Evolutionary conservation across 2,797 vertebrate species (phyloP), one percentile per base, ranked within the genome.

Genomic region (Cottoperca gobio): DNA sequence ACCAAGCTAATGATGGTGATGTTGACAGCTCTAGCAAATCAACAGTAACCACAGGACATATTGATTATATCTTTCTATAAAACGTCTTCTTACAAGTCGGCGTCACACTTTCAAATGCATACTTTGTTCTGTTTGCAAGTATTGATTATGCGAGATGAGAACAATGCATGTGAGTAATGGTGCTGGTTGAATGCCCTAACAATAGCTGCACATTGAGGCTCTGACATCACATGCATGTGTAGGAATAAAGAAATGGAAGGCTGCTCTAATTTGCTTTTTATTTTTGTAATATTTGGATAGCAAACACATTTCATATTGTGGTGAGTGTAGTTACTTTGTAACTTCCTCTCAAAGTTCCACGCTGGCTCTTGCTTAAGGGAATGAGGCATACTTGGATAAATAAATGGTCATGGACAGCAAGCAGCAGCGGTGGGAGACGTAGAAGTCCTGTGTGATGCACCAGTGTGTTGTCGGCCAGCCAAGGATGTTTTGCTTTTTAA

Each of bases 401-500:
- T 6, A 77, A 63, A 78, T 6, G 6, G 28, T 37, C 48, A 4
- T 2, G 26, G 43, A 45, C 46, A 42, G 42, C 40, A 33, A 40
- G 33, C 60, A 48, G 24, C 58, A 50, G 50, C 45, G 54, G 28
- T 58, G 43, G 5, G 5, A 78, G 57, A 60, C 43, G 19, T 40
- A 67, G 37, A 42, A 46, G 61, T 70, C 61, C 69, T 64, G 73
- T 24, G 31, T 78, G 61, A 81, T 19, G 45, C 24, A 21, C 81
- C 52, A 19, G 50, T 40, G 50, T 77, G 65, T 79, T 83, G 62
- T 63, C 65, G 66, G 58, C 54, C 50, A 50, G 72, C 74, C 33
- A 49, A 75, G 79, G 83, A 89, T 86, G 90, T 87, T 88, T 89
- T 89, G 80, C 79, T 81, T 78, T 78, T 88, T 79, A 87, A 87